Base-by-base conservation (phyloP, 2,113 vertebrate species). In the Talpa occidentalis region DNA sequence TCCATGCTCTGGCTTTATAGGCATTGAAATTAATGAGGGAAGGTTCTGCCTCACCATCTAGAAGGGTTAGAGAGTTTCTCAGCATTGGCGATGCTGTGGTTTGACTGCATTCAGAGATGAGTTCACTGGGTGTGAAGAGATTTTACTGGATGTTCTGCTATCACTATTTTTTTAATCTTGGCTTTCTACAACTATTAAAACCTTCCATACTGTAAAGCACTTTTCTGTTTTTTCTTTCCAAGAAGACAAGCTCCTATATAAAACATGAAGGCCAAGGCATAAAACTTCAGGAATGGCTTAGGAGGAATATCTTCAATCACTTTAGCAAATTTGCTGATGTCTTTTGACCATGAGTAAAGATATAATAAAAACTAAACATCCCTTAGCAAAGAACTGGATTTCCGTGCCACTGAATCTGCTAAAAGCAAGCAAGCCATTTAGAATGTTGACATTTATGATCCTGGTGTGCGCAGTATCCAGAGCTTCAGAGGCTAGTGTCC, bases 301-400 rank as follows among this genome's bases (percentile, higher is more conserved):
- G 56, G 72, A 95, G 85, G 21, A 81, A 10, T 82, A 62, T 88
- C 73, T 91, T 93, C 59, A 74, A 54, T 96, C 67, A 92, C 8
- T 4, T 77, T 88, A 83, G 88, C 80, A 96, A 94, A 95, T 94
- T 70, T 91, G 74, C 85, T 90, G n/a, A 82, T 96, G 79, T 74
- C 88, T 88, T 96, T 77, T 95, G 93, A 85, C 96, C 92, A 79
- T 72, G 88, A 92, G 44, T 92, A 92, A 96, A 94, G 84, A 94
- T 85, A 86, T 40, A 76, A 88, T 95, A 97, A 95, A 94, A 96
- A 52, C 69, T 96, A 94, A 95, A 77, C 52, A 78, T 52, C 69
- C 62, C 73, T 67, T 22, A 40, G 66, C 40, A 92, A 95, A 87
- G 85, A 94, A 93, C 93, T 42, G 52, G n/a, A 81, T 94, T 95